Conservation (phyloP, 2,797 vertebrate species). For the Acestrorhynchus altus region DNA sequence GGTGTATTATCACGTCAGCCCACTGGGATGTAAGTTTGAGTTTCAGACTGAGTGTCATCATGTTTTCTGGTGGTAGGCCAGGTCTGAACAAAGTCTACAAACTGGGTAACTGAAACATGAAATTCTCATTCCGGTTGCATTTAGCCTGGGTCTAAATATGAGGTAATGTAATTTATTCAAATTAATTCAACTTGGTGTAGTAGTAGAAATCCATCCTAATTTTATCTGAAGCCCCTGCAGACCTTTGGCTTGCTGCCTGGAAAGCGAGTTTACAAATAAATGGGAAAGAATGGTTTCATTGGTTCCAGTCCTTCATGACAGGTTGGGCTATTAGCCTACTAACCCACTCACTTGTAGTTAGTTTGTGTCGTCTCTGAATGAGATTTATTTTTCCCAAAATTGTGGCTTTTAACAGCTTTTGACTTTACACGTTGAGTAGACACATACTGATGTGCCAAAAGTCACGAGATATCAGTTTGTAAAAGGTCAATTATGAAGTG, state of each 20-base stretch:
- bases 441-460: no score
- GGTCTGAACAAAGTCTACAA: constrained; percentile 22
- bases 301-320: not conserved
- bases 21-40: not conserved
- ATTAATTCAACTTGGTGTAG: constrained; percentile 43
- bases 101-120: constrained; percentile 37
- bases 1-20: not conserved
- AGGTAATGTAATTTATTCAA: constrained; percentile 40
- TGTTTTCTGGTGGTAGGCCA: not conserved
- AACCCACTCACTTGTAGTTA: not conserved
- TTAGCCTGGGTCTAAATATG: constrained; percentile 16
- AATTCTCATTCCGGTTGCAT: not conserved
- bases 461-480: no score
- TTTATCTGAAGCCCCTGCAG: constrained; percentile 47
- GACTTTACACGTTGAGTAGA: no score
- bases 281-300: constrained; percentile 27
- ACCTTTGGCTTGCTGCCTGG: constrained; percentile 48
- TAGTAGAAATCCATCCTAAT: constrained; percentile 47
- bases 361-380: not conserved
- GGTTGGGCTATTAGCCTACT: constrained; percentile 5
- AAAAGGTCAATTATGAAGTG: no score
- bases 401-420: no score
- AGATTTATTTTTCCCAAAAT: not conserved
- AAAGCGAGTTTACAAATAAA: constrained; percentile 29
- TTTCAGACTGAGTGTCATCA: not conserved